These are phyloP conservation scores for Pluvianellus socialis DNA, from an alignment of 2,113 vertebrate species.

Conservation along the genomic window DNA sequence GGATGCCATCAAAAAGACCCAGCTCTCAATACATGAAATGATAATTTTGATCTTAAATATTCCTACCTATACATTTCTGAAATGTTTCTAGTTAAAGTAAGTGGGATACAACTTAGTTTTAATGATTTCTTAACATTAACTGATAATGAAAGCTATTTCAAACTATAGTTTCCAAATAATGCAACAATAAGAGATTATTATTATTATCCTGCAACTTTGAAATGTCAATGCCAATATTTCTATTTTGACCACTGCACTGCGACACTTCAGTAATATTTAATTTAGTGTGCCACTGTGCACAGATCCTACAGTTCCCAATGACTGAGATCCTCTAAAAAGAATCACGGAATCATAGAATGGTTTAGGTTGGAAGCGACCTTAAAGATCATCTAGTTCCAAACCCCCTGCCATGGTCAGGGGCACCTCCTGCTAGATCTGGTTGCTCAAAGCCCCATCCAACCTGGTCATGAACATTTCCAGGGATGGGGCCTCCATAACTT, in stretches of 20 bases:
- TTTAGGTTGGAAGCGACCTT: too few species aligned
- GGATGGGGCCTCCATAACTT: too few species aligned
- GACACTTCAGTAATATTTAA: not conserved
- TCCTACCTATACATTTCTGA: not conserved
- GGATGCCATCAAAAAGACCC: not conserved
- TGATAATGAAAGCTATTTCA: not conserved
- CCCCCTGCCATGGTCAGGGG: too few species aligned
- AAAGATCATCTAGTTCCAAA: too few species aligned
- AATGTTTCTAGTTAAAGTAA: not conserved
- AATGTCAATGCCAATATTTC: not conserved
- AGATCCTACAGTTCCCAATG: not conserved
- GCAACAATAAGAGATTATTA: not conserved
- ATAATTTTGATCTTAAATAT: not conserved
- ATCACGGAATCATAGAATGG: too few species aligned
- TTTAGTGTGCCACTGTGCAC: not conserved
- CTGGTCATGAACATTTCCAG: too few species aligned
- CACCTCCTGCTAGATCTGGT: too few species aligned
- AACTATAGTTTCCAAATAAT: not conserved
- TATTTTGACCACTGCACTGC: not conserved
- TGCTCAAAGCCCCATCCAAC: too few species aligned
- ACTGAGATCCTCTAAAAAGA: not conserved
- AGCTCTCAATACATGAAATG: not conserved
- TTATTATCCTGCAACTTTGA: not conserved
- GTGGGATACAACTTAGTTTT: not conserved
- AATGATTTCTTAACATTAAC: not conserved